Conservation (phyloP, 2,113 vertebrate genomes). For the Oxyura jamaicensis region DNA sequence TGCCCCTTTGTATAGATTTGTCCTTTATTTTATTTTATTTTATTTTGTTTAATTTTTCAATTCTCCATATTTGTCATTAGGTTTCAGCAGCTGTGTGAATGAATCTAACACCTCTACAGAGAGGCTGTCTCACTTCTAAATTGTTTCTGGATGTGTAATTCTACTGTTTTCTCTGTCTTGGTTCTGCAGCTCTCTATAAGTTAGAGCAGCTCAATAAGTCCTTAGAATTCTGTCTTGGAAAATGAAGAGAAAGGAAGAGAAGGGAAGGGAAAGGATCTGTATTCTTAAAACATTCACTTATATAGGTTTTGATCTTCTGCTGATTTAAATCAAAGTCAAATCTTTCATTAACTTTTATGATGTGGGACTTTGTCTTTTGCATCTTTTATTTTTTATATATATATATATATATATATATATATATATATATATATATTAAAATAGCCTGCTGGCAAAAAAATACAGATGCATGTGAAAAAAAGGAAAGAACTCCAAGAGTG, state of each 20-base stretch:
- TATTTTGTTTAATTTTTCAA: no score
- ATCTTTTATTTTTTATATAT: not conserved
- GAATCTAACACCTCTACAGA: not conserved
- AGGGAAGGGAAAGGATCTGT: no score
- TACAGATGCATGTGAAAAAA: not conserved
- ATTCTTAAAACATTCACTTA: not conserved
- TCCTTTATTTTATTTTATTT: no score
- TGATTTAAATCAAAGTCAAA: not conserved
- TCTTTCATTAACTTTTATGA: not conserved
- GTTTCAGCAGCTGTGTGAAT: not conserved
- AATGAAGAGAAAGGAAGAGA: no score
- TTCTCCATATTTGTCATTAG: not conserved
- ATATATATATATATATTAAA: not conserved
- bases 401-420: not conserved
- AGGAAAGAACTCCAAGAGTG: not conserved
- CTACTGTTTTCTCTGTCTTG: not conserved
- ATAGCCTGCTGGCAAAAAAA: not conserved
- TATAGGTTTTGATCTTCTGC: not conserved
- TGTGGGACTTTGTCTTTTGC: accelerated
- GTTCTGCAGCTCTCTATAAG: not conserved
- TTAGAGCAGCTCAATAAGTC: not conserved
- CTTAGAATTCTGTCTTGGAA: not conserved
- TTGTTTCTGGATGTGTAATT: not conserved
- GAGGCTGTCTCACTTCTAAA: not conserved
- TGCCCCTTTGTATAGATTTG: not conserved